phyloP scores from a whole-genome alignment of 2,113 vertebrate genomes.

The Dromiciops gliroides region DNA sequence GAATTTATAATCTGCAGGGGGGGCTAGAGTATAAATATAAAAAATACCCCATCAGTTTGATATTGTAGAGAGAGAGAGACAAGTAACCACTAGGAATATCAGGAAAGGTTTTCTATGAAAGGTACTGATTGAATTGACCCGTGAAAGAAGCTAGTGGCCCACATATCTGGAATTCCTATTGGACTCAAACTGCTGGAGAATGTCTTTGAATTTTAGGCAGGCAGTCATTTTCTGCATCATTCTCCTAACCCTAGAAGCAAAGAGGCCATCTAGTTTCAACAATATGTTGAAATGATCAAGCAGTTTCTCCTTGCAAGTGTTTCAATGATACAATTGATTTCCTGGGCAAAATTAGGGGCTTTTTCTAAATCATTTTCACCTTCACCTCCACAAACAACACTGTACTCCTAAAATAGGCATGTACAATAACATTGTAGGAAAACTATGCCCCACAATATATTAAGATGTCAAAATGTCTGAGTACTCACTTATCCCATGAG shows the following conservation, averaged over 20 bases:
- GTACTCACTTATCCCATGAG: not conserved
- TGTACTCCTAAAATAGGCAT: not conserved
- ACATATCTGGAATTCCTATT: not conserved
- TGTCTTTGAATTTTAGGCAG: too few relatives aligned
- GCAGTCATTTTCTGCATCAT: not conserved
- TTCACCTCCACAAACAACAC: not conserved
- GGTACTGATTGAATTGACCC: not conserved
- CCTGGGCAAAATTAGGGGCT: not conserved
- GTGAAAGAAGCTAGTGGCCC: too few relatives aligned
- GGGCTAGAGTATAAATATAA: not conserved
- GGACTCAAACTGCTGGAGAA: not conserved
- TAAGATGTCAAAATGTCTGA: not conserved
- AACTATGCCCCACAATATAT: not conserved
- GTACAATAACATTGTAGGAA: not conserved
- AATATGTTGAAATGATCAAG: not conserved
- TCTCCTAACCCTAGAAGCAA: not conserved
- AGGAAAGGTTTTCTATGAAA: not conserved
- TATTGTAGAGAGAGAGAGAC: too few relatives aligned
- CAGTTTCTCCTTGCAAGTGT: not conserved
- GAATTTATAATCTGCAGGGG: not conserved
- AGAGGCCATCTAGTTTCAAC: not conserved
- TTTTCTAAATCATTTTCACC: not conserved
- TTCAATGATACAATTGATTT: not conserved
- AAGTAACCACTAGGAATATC: not conserved
- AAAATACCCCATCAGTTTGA: too few relatives aligned